These are phyloP conservation scores for Chymomyza procnemis DNA, from an alignment of 2,888 invertebrate genomes.

Conservation along the genomic window DNA sequence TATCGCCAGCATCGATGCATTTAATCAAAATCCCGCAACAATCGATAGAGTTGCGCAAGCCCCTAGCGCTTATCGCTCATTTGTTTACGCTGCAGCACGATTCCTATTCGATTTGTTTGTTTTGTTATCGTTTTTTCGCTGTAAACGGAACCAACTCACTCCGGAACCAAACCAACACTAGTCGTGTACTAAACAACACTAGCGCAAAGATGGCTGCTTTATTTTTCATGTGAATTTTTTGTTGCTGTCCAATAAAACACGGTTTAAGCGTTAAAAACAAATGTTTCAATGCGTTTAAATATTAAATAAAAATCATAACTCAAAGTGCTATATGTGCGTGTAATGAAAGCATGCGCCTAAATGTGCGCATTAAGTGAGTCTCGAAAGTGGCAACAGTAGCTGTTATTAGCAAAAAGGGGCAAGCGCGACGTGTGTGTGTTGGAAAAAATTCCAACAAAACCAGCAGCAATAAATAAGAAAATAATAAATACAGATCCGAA, in stretches of 20 bases:
- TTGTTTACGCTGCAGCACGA: background rate
- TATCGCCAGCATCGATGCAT: too few relatives aligned
- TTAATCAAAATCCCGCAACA: too few relatives aligned
- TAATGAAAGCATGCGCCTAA: background rate
- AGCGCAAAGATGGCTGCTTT: slow-evolving; percentile 27
- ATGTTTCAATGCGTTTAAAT: slow-evolving; percentile 23
- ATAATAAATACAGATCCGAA: background rate
- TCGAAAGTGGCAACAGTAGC: slow-evolving; percentile 21
- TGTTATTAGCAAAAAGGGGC: slow-evolving; percentile 17
- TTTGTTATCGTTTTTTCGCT: background rate
- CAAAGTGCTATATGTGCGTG: too few relatives aligned
- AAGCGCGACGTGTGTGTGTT: slow-evolving; percentile 21
- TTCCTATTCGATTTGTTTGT: background rate
- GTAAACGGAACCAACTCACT: background rate
- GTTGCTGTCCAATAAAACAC: slow-evolving; percentile 43
- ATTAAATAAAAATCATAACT: background rate
- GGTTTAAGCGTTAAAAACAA: slow-evolving; percentile 35
- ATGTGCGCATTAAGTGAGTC: background rate
- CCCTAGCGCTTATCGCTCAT: background rate
- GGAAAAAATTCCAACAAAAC: slow-evolving; percentile 48
- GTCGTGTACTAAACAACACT: slow-evolving; percentile 21
- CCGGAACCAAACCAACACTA: background rate
- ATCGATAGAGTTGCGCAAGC: too few relatives aligned
- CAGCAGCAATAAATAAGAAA: slow-evolving; percentile 5
- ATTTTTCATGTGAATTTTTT: slow-evolving; percentile 22